Evolutionary conservation across 2,113 vertebrate genomes (phyloP).

Genomic region (Petrocephalus zakoni): DNA sequence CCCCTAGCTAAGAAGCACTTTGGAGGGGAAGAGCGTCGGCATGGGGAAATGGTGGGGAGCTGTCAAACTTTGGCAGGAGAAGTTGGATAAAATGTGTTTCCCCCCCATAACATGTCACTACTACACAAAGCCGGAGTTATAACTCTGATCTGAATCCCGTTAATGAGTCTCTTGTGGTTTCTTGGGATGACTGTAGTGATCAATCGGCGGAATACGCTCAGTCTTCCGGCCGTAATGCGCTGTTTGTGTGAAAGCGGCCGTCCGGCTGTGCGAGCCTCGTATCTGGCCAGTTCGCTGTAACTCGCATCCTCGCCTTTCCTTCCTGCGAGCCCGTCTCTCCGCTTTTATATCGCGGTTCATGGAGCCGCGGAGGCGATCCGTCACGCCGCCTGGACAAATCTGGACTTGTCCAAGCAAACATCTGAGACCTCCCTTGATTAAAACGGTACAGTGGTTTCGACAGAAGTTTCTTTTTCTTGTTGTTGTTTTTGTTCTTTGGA

Average conservation of each 20-base stretch:
- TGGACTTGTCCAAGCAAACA: not conserved
- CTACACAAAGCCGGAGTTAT: not conserved
- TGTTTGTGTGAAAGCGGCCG: not conserved
- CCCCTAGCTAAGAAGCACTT: no score
- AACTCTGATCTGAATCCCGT: not conserved
- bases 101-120: not conserved
- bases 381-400: constrained; percentile 4
- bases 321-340: not conserved
- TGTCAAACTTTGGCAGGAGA: not conserved
- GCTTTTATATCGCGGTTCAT: not conserved
- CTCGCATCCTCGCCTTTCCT: not conserved
- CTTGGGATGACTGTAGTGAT: not conserved
- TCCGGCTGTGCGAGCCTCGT: not conserved
- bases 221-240: not conserved
- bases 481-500: not conserved
- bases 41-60: not conserved
- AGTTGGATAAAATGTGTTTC: not conserved
- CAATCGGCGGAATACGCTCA: not conserved
- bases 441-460: not conserved
- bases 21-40: not conserved
- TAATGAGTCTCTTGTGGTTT: not conserved
- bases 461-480: not conserved
- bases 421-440: not conserved
- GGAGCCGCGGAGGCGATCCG: not conserved
- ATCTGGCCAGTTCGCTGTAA: not conserved